Evolutionary conservation across 2,797 vertebrate species (phyloP).

Genomic region (Danio albolineatus): DNA sequence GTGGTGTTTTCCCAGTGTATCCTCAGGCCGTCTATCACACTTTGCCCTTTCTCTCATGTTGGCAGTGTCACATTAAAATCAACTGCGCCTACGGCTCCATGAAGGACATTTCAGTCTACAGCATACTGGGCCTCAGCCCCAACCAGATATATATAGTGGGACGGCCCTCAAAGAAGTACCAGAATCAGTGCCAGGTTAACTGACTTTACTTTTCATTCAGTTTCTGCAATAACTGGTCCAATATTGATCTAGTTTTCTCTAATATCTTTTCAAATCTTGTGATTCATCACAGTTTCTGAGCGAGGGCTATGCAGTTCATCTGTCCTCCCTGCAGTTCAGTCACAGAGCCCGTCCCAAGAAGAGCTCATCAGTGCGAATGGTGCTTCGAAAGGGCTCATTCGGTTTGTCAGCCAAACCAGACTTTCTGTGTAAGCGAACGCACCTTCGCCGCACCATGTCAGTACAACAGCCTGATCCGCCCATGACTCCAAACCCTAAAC

Average conservation of each 20-base stretch:
- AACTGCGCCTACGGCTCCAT: conserved; percentile 95
- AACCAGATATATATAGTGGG: conserved; percentile 98
- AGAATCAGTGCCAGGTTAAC: conserved; percentile 93
- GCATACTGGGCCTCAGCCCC: conserved; percentile 89
- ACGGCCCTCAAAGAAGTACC: conserved; percentile 96
- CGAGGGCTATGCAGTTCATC: conserved; percentile 94
- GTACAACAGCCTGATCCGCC: conserved; percentile 96
- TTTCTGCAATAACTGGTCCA: not conserved
- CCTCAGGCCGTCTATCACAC: conserved; percentile 48
- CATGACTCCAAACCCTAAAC: conserved; percentile 87
- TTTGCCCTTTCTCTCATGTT: conserved; percentile 57
- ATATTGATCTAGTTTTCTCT: not conserved
- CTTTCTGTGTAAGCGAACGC: conserved; percentile 94
- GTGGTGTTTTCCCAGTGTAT: conserved; percentile 29
- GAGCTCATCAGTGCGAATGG: conserved; percentile 91
- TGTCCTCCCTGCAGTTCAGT: conserved; percentile 90
- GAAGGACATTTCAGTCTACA: conserved; percentile 99
- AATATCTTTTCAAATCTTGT: not conserved
- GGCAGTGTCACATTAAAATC: conserved; percentile 97
- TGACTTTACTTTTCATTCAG: conserved; percentile 14
- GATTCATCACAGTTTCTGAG: conserved; percentile 86
- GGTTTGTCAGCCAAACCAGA: conserved; percentile 93
- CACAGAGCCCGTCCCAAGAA: conserved; percentile 93
- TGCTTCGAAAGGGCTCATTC: conserved; percentile 95
- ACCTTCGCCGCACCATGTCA: conserved; percentile 95